These are phyloP conservation scores for Acropora yongei DNA, from an alignment of 64 coral and sea anemone species.

Conservation along the genomic window DNA sequence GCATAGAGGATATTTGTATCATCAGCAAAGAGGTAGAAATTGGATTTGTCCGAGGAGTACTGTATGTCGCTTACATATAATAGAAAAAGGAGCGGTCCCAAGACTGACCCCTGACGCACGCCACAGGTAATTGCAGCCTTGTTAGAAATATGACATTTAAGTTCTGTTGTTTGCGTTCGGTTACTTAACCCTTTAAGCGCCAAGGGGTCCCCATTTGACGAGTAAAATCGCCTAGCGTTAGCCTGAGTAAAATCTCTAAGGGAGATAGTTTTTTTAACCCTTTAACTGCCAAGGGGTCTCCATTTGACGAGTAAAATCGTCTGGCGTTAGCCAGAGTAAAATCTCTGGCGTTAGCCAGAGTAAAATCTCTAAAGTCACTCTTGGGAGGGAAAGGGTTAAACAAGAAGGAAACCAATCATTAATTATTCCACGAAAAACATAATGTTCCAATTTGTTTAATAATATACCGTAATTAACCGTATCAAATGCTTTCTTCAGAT, in stretches of 20 bases:
- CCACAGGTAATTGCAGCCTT: constrained; percentile 37
- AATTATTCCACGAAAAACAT: constrained; percentile 45
- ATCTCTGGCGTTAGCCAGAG: too few relatives aligned
- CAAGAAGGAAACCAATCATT: constrained; percentile 48
- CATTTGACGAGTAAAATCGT: too few relatives aligned
- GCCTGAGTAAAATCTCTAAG: too few relatives aligned
- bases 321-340: too few relatives aligned
- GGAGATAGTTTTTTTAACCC: too few relatives aligned
- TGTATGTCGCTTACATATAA: constrained; percentile 65
- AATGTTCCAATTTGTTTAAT: constrained; percentile 57
- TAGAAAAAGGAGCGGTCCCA: constrained; percentile 47
- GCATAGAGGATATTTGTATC: too few relatives aligned
- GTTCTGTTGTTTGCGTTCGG: constrained; percentile 36
- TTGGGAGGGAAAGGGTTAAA: background rate
- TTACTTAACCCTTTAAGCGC: constrained; percentile 8
- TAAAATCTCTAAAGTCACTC: too few relatives aligned
- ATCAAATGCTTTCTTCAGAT: constrained; percentile 45
- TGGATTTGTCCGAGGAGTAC: constrained; percentile 56
- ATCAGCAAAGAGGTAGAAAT: too few relatives aligned
- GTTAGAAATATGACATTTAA: constrained; percentile 49
- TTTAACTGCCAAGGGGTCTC: too few relatives aligned
- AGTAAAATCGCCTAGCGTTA: too few relatives aligned
- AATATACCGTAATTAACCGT: constrained; percentile 56
- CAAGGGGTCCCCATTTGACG: too few relatives aligned
- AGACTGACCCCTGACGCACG: constrained; percentile 1